These are phyloP conservation scores for Grus americana DNA, from an alignment of 2,113 vertebrate genomes.

Conservation along the genomic window DNA sequence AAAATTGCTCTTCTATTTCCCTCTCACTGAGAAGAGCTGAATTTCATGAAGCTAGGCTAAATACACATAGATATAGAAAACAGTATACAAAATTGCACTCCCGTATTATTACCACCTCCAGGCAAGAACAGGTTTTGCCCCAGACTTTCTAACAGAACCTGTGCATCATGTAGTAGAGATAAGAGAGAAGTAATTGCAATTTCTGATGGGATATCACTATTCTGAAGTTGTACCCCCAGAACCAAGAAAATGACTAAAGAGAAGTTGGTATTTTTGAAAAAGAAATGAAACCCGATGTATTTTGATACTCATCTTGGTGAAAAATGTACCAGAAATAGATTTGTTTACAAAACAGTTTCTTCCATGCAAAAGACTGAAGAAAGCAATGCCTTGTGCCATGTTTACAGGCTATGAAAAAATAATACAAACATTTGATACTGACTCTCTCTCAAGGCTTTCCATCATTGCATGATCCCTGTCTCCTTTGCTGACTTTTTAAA, in stretches of 20 bases:
- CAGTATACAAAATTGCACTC: not conserved
- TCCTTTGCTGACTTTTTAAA: not conserved
- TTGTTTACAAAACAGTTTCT: slow-evolving; percentile 16
- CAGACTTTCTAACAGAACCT: not conserved
- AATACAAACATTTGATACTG: not conserved
- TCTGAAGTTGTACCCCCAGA: not conserved
- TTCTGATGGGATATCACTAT: not conserved
- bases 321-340: slow-evolving; percentile 2
- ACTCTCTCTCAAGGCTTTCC: not conserved
- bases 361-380: not conserved
- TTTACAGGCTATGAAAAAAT: not conserved
- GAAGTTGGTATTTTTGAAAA: not conserved
- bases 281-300: not conserved
- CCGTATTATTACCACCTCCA: not conserved
- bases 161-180: not conserved
- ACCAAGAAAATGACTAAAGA: not conserved
- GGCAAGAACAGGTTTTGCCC: not conserved
- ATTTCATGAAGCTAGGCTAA: not conserved
- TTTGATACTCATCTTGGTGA: not conserved
- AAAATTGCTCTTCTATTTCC: not conserved
- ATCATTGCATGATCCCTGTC: not conserved
- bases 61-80: not conserved
- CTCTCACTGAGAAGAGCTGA: not conserved
- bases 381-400: not conserved
- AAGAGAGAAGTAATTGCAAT: not conserved